Evolutionary conservation across 2,888 invertebrate species (phyloP).

Genomic region (Baccha elongata): DNA sequence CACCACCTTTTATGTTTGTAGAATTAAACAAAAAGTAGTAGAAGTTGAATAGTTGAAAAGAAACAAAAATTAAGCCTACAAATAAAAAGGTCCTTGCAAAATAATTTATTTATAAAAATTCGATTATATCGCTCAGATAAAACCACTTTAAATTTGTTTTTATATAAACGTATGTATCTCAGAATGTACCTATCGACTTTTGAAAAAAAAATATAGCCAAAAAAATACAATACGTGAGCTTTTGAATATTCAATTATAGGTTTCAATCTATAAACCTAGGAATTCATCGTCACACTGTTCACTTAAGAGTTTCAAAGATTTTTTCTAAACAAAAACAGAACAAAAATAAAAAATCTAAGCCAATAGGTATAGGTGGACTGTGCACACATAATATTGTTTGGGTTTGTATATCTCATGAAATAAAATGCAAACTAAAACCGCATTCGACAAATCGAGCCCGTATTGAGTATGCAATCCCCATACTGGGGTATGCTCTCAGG

Average conservation of each 20-base stretch:
- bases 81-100: too few species aligned
- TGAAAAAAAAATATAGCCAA: too few species aligned
- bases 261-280: not conserved
- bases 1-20: too few species aligned
- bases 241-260: not conserved
- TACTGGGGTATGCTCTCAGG: not conserved
- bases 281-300: not conserved
- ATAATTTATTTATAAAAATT: too few species aligned
- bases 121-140: too few species aligned
- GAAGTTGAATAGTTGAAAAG: too few species aligned
- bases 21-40: too few species aligned
- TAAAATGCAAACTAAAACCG: conserved; percentile 22
- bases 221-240: not conserved
- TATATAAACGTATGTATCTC: too few species aligned
- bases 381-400: not conserved
- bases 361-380: not conserved
- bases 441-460: conserved; percentile 6
- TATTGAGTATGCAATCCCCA: conserved; percentile 19
- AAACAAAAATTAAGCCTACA: too few species aligned
- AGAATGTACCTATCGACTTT: too few species aligned
- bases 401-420: not conserved
- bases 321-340: too few species aligned
- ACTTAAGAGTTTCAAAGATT: not conserved
- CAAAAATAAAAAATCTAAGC: not conserved
- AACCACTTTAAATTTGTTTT: too few species aligned